These are phyloP conservation scores for Theretra japonica DNA, from an alignment of 2,888 invertebrate genomes.

Conservation along the genomic window DNA sequence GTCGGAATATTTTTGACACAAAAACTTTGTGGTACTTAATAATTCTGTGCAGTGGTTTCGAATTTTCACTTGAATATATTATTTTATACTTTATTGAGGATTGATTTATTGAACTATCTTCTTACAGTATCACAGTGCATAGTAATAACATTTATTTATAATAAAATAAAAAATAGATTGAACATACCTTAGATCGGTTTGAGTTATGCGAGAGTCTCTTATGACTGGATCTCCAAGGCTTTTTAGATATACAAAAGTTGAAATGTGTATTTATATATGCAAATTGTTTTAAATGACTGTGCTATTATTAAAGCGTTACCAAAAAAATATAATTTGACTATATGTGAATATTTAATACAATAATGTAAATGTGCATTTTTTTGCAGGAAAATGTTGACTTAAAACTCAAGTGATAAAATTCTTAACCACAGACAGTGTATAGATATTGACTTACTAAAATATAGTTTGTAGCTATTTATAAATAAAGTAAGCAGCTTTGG, in stretches of 20 bases:
- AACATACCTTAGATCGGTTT: too few relatives aligned
- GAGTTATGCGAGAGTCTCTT: too few relatives aligned
- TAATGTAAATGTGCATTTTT: background rate
- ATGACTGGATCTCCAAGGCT: too few relatives aligned
- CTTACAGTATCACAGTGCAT: too few relatives aligned
- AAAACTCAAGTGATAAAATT: background rate
- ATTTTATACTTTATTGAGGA: background rate
- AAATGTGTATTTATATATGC: too few relatives aligned
- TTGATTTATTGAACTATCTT: too few relatives aligned
- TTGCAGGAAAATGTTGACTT: background rate
- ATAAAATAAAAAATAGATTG: too few relatives aligned
- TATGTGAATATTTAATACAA: background rate
- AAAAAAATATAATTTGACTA: too few relatives aligned
- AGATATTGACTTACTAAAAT: constrained; percentile 10
- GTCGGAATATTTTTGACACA: constrained; percentile 9
- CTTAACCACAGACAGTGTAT: constrained; percentile 1
- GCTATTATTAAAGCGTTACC: too few relatives aligned
- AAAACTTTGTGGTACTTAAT: constrained; percentile 11
- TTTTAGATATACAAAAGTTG: too few relatives aligned
- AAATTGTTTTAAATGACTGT: too few relatives aligned
- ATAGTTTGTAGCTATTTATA: constrained; percentile 18
- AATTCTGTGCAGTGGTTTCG: constrained; percentile 3
- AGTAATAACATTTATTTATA: too few relatives aligned
- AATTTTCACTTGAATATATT: constrained; percentile 3
- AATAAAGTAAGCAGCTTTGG: constrained; percentile 20